phyloP scores from a whole-genome alignment of 2,113 vertebrate species.

The Megalops atlanticus region DNA sequence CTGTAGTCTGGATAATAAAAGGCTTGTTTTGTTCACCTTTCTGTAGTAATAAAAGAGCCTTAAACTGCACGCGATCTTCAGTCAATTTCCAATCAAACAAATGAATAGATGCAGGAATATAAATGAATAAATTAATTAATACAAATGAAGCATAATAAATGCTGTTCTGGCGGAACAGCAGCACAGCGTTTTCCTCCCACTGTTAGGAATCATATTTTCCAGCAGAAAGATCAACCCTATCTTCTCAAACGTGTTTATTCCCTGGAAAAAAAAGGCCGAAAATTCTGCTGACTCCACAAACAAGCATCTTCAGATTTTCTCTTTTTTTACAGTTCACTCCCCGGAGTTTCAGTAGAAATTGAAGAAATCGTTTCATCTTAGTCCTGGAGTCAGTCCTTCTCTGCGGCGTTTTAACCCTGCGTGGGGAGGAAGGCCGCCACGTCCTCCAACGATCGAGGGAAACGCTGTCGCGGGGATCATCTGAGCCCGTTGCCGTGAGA shows the following conservation, averaged over 20 bases:
- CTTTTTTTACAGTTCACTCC: slow-evolving; percentile 44
- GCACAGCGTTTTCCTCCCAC: background rate
- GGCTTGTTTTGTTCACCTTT: no score
- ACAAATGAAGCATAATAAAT: background rate
- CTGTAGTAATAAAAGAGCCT: no score
- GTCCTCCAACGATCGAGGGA: background rate
- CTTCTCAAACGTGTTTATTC: slow-evolving; percentile 3
- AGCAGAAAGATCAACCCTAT: slow-evolving; percentile 8
- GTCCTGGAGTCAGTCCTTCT: slow-evolving; percentile 37
- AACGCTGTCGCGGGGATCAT: slow-evolving; percentile 36
- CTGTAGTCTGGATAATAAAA: no score
- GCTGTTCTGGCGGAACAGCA: background rate
- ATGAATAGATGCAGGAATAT: no score
- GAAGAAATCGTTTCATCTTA: slow-evolving; percentile 56
- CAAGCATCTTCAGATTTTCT: slow-evolving; percentile 20
- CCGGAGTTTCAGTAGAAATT: slow-evolving; percentile 50
- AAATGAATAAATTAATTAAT: no score
- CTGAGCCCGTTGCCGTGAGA: slow-evolving; percentile 34
- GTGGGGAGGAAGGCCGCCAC: background rate
- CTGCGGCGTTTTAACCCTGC: slow-evolving; percentile 25
- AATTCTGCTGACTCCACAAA: slow-evolving; percentile 27
- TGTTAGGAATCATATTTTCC: background rate
- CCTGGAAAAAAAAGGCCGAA: background rate
- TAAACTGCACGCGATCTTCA: no score
- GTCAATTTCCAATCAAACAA: no score